A percentile compares a stretch with the other conserved stretches of the same genome.
These are phyloP conservation scores for Morone saxatilis DNA, from an alignment of 2,113 vertebrate genomes.

Conservation along the genomic window DNA sequence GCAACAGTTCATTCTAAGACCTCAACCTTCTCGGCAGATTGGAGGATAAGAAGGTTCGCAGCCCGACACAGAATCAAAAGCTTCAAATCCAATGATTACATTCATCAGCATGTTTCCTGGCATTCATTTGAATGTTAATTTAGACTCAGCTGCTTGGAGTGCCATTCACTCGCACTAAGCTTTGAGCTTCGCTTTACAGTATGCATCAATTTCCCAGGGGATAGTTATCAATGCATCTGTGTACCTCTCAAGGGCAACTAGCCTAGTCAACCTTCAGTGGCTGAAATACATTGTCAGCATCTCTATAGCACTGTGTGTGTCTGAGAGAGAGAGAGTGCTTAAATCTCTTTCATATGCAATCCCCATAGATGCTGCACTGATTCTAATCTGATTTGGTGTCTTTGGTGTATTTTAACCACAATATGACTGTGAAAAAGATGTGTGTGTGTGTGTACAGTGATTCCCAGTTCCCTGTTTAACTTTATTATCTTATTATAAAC, in stretches of 20 bases:
- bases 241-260: conserved; percentile 58
- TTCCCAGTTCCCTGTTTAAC: neutral
- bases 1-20: neutral
- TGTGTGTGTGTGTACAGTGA: neutral
- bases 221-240: conserved; percentile 41
- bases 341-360: neutral
- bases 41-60: conserved; percentile 9
- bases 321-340: conserved; percentile 6
- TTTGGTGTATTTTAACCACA: neutral
- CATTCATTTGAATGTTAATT: conserved; percentile 52
- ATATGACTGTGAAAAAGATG: neutral
- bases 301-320: conserved; percentile 13
- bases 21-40: neutral
- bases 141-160: neutral
- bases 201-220: conserved; percentile 14
- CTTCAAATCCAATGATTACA: conserved; percentile 12
- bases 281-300: conserved; percentile 64
- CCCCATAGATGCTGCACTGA: neutral
- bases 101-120: conserved; percentile 22
- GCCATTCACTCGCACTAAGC: neutral
- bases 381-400: neutral
- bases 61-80: conserved; percentile 1
- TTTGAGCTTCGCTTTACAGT: conserved; percentile 33
- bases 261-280: conserved; percentile 39
- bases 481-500: neutral